Percentiles rank a stretch among this genome's conserved stretches.
These are phyloP conservation scores for Aphelocoma californica DNA, from an alignment of 2,797 vertebrate species.

Conservation along the genomic window DNA sequence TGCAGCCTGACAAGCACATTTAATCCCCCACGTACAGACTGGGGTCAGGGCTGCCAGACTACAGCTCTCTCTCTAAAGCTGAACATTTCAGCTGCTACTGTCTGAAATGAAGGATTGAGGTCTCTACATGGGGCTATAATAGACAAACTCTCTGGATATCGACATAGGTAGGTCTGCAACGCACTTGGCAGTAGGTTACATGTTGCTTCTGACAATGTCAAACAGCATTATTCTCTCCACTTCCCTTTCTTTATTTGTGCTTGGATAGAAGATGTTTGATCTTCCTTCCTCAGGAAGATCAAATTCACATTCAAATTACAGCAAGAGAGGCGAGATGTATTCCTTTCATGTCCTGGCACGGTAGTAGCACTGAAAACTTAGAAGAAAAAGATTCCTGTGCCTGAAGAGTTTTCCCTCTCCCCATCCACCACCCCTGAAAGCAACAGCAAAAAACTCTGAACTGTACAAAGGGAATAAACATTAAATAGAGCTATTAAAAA, in stretches of 20 bases:
- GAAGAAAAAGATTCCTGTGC: background rate
- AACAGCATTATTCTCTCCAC: background rate
- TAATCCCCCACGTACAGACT: rapidly evolving
- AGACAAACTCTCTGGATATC: background rate
- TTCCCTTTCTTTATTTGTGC: background rate
- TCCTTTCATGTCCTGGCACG: background rate
- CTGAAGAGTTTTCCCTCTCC: background rate
- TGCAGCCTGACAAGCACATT: background rate
- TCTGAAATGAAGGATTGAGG: background rate
- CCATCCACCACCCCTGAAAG: background rate
- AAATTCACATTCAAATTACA: slow-evolving; percentile 12
- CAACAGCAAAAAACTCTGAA: background rate
- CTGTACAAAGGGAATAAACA: background rate
- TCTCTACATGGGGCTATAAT: background rate
- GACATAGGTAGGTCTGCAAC: background rate
- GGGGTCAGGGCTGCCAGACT: background rate
- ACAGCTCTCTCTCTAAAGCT: background rate
- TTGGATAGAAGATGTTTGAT: background rate
- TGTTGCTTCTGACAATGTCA: background rate
- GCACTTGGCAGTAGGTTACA: background rate
- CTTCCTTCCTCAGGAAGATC: background rate
- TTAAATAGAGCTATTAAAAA: background rate
- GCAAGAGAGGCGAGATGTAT: background rate
- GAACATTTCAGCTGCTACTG: background rate
- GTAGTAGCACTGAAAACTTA: background rate